A percentile compares a stretch with the other conserved stretches of the same genome.
Conservation (phyloP, 2,113 vertebrate species). For the Rhinoderma darwinii region DNA sequence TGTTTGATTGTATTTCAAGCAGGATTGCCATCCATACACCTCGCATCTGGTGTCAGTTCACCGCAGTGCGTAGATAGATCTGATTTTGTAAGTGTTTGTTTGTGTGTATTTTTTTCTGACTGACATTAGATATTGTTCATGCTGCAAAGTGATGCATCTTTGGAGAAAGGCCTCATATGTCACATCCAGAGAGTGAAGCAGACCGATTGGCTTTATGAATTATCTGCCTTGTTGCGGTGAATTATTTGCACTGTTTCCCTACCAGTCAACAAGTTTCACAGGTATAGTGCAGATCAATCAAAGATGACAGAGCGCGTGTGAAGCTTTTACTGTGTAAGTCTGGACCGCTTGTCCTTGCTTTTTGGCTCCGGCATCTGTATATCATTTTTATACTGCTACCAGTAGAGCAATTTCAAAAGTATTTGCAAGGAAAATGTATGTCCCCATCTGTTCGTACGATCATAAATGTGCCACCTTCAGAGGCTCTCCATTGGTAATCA, state of each 20-base stretch:
- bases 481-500: slow-evolving; percentile 94
- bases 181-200: slow-evolving; percentile 79
- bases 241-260: slow-evolving; percentile 88
- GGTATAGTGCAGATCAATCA: slow-evolving; percentile 93
- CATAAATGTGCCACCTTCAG: slow-evolving; percentile 98
- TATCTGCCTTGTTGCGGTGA: slow-evolving; percentile 83
- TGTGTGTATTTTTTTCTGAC: slow-evolving; percentile 20
- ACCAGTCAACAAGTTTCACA: slow-evolving; percentile 87
- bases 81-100: slow-evolving; percentile 63
- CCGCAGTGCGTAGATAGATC: slow-evolving; percentile 61
- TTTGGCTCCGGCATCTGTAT: slow-evolving; percentile 86
- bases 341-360: slow-evolving; percentile 86
- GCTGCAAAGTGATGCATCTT: slow-evolving; percentile 86
- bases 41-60: slow-evolving; percentile 68
- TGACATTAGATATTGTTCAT: slow-evolving; percentile 84
- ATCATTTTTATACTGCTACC: slow-evolving; percentile 99
- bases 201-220: slow-evolving; percentile 78
- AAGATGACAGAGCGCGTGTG: slow-evolving; percentile 81
- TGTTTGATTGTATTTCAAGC: slow-evolving; percentile 78
- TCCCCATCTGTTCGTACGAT: slow-evolving; percentile 96
- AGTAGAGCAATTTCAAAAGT: slow-evolving; percentile 97
- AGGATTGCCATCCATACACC: slow-evolving; percentile 70
- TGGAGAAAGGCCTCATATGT: slow-evolving; percentile 80
- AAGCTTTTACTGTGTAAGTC: slow-evolving; percentile 90
- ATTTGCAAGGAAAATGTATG: slow-evolving; percentile 95